Conservation (phyloP, 2,888 invertebrate genomes). For the Amphipyra tragopoginis region DNA sequence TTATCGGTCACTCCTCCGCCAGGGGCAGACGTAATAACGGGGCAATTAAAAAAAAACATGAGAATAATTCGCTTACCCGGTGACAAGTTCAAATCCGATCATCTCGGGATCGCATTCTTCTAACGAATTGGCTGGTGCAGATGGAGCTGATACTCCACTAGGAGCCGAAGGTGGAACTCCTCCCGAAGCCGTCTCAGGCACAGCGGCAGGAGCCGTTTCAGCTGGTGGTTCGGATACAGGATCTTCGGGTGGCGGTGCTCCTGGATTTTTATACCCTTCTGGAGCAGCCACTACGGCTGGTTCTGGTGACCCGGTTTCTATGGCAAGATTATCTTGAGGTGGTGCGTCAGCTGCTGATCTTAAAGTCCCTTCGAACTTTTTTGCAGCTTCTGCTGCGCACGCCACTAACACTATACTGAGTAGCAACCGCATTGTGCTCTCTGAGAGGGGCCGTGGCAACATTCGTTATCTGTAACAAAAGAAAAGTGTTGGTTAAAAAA, state of each 20-base stretch:
- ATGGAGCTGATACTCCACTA: slow-evolving; percentile 86
- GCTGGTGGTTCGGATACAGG: slow-evolving; percentile 65
- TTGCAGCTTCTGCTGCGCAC: slow-evolving; percentile 84
- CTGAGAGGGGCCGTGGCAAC: slow-evolving; percentile 82
- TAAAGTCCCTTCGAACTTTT: slow-evolving; percentile 85
- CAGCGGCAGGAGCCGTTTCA: slow-evolving; percentile 70
- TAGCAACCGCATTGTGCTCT: slow-evolving; percentile 84
- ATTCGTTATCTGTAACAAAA: slow-evolving; percentile 87
- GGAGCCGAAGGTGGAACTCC: slow-evolving; percentile 87
- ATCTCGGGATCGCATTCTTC: slow-evolving; percentile 97
- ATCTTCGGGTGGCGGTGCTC: slow-evolving; percentile 74
- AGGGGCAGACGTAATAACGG: slow-evolving; percentile 39
- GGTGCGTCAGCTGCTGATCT: slow-evolving; percentile 87
- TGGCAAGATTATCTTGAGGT: slow-evolving; percentile 85
- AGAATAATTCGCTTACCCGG: slow-evolving; percentile 90
- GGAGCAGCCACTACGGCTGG: slow-evolving; percentile 84
- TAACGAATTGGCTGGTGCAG: slow-evolving; percentile 88
- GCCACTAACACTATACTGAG: slow-evolving; percentile 84
- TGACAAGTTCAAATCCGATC: slow-evolving; percentile 97
- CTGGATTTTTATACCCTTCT: slow-evolving; percentile 83
- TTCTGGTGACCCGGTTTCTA: slow-evolving; percentile 84
- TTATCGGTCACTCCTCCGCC: slow-evolving; percentile 69
- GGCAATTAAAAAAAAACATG: slow-evolving; percentile 33
- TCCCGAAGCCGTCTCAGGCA: slow-evolving; percentile 85
- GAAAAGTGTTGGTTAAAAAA: slow-evolving; percentile 75